Evolutionary conservation across 2,888 invertebrate genomes (phyloP).

Genomic region (Dorcus hopei): DNA sequence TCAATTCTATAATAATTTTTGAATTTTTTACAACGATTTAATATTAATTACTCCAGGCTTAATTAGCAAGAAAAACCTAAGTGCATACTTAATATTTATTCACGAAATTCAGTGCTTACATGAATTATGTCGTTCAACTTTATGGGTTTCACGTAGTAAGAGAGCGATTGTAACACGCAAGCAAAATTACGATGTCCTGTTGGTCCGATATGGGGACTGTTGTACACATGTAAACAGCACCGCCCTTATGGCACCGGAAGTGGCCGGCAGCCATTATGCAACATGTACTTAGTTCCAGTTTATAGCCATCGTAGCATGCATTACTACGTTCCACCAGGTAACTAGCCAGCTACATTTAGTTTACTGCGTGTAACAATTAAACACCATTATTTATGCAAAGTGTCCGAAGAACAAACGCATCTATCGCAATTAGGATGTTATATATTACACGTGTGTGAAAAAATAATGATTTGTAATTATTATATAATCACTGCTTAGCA

Average conservation of each 20-base stretch:
- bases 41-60: too few species aligned
- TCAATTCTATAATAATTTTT: too few species aligned
- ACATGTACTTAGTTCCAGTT: slow-evolving; percentile 19
- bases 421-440: not conserved
- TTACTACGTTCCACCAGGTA: not conserved
- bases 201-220: slow-evolving; percentile 24
- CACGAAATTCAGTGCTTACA: too few species aligned
- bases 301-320: slow-evolving; percentile 8
- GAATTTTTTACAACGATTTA: too few species aligned
- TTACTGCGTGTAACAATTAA: not conserved
- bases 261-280: slow-evolving; percentile 28
- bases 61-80: too few species aligned
- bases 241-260: slow-evolving; percentile 29
- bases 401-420: not conserved
- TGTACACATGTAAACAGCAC: slow-evolving; percentile 31
- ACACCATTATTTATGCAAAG: not conserved
- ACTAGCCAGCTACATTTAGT: not conserved
- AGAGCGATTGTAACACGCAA: slow-evolving; percentile 19
- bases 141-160: not conserved
- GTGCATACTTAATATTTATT: too few species aligned
- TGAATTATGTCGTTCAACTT: too few species aligned
- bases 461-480: not conserved
- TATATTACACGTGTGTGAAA: not conserved
- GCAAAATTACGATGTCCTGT: slow-evolving; percentile 26
- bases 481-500: slow-evolving; percentile 1